Evolutionary conservation across 2,113 vertebrate species (phyloP), one percentile per base, ranked within the genome.

Genomic region (Symphodus melops): DNA sequence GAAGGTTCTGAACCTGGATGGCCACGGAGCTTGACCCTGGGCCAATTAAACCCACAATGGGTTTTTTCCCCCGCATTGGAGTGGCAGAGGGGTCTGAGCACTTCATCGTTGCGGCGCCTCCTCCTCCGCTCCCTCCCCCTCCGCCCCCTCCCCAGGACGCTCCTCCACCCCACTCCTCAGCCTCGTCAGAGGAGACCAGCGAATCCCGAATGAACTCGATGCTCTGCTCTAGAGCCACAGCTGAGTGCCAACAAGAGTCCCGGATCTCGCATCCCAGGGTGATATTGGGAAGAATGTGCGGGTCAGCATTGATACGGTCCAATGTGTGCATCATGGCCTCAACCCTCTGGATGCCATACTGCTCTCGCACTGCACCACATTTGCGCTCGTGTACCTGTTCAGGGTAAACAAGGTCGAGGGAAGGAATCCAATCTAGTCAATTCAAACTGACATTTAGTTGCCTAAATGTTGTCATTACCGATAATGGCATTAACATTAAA

Each of bases 151-250:
- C 88, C 91, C 91, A 70, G 25, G 85, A n/a, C 7, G 55, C 71
- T 61, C 88, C 80, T 3, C 80, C 89, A 1, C 85, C 91, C 92
- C 96, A 87, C 13, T 97, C 96, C 80, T 96, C 96, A 0, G 96
- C 96, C 55, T 99, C 98, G 46, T 99, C 97, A 0, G 96, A 94
- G 10, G 98, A 97, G 62, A 99, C 96, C 20, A 99, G 95, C 0
- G 98, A 99, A 87, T 99, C 98, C 12, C 98, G 95, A 82, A 99
- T 99, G 85, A 99, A 99, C 82, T 99, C 98, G 33, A 99, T 99
- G 88, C 98, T 99, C 81, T 99, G 98, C 90, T 99, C 98, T 33
- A 99, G 95, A 73, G 98, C 98, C 37, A 99, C 98, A 0, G 97
- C 96, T 0, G 98, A 98, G 88, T 99, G 96, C 98, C 98, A 99